Evolutionary conservation across 92 coral and sea anemone genomes (phyloP), one percentile per base, ranked within the genome.

Genomic region (Heteractis magnifica): DNA sequence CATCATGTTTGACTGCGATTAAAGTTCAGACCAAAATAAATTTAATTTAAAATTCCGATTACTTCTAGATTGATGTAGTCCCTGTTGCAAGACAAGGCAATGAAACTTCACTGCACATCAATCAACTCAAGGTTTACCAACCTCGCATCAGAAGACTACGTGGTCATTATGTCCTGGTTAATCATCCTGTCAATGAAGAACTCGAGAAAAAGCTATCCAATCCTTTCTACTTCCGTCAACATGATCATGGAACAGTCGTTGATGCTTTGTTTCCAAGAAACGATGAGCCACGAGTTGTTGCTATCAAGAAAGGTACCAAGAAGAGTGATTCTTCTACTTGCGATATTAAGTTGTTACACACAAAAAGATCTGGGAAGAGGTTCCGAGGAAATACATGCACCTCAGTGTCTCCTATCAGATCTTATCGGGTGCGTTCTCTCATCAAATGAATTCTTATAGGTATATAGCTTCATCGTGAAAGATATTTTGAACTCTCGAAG

Each of bases 111-210:
- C 70, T 80, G 56, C 92, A 91, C 79, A 89, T 90, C n/a, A 58
- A 91, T 56, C 89, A 88, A 60, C 93, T 93, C 62, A 84, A 77
- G 58, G 85, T 96, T 23, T 93, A 91, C 60, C 86, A 96, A 71
- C 97, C 99, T 14, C 98, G 97, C 20, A 53, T 96, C n/a, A 89
- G 95, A 77, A 91, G 98, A 12, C 77, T 82, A 16, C 92, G 90
- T 49, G 86, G 85, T 15, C 89, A 80, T 8, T 88, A 89, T 51
- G 88, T 88, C 52, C 80, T 87, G 44, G 77, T 83, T 81, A 96
- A 83, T 9, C 95, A 92, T 72, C 97, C 98, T 65, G 94, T 96
- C 81, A 91, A 96, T 75, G 95, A 89, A 76, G 95, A 96, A 64
- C 93, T 96, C 81, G 99, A 96, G 71, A 85, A 89, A 72, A 82